Base-by-base conservation (phyloP, 2,888 invertebrate genomes). In the Gandaritis pyraliata region DNA sequence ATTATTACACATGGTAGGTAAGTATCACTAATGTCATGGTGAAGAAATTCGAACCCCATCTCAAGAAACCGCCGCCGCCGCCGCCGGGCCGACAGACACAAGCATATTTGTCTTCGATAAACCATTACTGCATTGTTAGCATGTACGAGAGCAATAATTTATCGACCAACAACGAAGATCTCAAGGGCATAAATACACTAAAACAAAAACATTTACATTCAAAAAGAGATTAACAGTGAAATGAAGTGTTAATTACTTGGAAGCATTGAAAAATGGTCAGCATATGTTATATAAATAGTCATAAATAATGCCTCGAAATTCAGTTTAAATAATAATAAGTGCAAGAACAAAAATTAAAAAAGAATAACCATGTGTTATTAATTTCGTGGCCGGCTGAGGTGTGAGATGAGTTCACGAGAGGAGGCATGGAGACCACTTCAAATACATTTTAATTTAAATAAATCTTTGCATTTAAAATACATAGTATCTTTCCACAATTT, bases 261-360 rank as follows among this genome's bases (percentile, higher is more conserved):
- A 88, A 85, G 90, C 91, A 90, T 90, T 91, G 91, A 92, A 88
- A 90, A 91, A 92, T 91, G 90, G 88, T 90, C 89, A 89, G 87
- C 91, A 91, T 92, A 91, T 86, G 89, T 90, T 91, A 91, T 91
- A 90, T 91, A 91, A 92, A 91, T 91, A 92, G 86, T 88, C 85
- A 91, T 91, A 92, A 92, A 91, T 91, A 90, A 89, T 82, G 77
- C 66, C 81, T 87, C 86, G 86, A 88, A 88, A 89, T 90, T 89
- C 89, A 90, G 90, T 90, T 91, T 91, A 91, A 92, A 88, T 90
- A 91, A 90, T 90, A 90, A 91, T 90, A 92, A 90, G 88, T 90
- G 87, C 88, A 88, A 86, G 85, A 80, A 88, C 82, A 88, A 86
- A 82, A 90, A 88, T 85, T 89, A 90, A 91, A 92, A 54, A 91